Evolutionary conservation across 1,140 invertebrate genomes (phyloP).

Genomic region (Acromyrmex charruanus): DNA sequence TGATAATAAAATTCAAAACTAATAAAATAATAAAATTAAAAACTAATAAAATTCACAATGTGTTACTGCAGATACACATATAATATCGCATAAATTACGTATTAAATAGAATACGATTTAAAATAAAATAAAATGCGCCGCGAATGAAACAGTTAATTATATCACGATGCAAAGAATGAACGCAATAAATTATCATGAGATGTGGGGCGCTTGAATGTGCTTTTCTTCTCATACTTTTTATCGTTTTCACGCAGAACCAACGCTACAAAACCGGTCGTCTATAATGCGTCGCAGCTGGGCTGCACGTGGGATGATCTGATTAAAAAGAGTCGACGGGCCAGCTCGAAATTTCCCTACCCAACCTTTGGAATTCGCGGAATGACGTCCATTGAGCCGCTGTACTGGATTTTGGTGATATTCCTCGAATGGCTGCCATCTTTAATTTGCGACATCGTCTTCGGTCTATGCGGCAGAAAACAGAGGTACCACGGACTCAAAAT

Average conservation of each 20-base stretch:
- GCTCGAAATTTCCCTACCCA: conserved; percentile 77
- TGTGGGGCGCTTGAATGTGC: not conserved
- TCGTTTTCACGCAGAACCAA: conserved; percentile 16
- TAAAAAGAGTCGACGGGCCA: conserved; percentile 72
- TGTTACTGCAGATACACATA: not conserved
- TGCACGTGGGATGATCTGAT: conserved; percentile 80
- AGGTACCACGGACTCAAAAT: conserved; percentile 74
- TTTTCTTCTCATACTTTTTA: not conserved
- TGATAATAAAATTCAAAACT: not conserved
- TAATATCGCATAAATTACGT: not conserved
- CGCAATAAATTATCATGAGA: not conserved
- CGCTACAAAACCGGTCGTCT: conserved; percentile 48
- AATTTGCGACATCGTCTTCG: conserved; percentile 76
- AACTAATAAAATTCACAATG: not conserved
- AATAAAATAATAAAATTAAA: not conserved
- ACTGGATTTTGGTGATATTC: conserved; percentile 77
- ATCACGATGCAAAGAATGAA: not conserved
- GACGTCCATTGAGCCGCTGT: conserved; percentile 69
- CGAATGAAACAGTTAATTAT: conserved; percentile 7
- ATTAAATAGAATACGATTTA: not conserved
- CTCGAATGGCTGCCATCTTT: conserved; percentile 81
- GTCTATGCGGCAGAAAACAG: conserved; percentile 71
- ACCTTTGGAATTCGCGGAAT: conserved; percentile 80
- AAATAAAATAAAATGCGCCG: not conserved
- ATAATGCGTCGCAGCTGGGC: conserved; percentile 73